These are phyloP conservation scores for Ectemnius continuus DNA, from an alignment of 2,888 invertebrate species.

Conservation along the genomic window DNA sequence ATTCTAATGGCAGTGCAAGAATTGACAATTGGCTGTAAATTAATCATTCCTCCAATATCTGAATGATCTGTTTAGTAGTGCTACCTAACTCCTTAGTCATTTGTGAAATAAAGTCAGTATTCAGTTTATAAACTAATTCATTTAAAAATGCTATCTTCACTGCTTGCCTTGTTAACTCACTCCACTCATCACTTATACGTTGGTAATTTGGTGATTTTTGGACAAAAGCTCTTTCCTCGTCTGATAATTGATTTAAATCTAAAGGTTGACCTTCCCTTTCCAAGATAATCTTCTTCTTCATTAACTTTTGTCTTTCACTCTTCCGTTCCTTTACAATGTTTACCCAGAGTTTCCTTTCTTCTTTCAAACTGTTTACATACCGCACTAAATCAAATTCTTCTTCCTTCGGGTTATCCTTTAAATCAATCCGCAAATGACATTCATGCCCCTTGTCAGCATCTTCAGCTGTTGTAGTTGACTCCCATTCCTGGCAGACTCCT, in stretches of 20 bases:
- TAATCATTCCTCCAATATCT: conserved; percentile 12
- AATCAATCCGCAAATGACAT: background rate
- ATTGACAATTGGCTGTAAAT: background rate
- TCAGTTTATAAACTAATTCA: conserved; percentile 42
- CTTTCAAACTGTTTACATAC: conserved; percentile 60
- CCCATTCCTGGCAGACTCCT: too few relatives aligned
- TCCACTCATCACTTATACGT: conserved; percentile 51
- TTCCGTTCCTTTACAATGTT: conserved; percentile 54
- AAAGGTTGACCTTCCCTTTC: conserved; percentile 46
- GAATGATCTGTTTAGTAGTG: conserved; percentile 49
- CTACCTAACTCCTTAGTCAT: conserved; percentile 50
- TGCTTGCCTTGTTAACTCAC: conserved; percentile 45
- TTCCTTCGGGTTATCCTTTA: background rate
- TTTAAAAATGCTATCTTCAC: conserved; percentile 44
- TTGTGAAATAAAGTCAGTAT: conserved; percentile 44
- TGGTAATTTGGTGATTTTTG: conserved; percentile 59
- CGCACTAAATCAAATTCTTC: conserved; percentile 57
- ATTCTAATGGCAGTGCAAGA: background rate
- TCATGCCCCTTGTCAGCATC: background rate
- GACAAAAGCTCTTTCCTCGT: conserved; percentile 61
- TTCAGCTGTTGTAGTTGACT: too few relatives aligned
- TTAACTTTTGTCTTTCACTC: conserved; percentile 39
- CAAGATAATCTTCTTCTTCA: conserved; percentile 31
- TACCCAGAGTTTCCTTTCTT: conserved; percentile 66
- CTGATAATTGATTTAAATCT: conserved; percentile 57